These are phyloP conservation scores for Glaucopsyche alexis DNA, from an alignment of 2,888 invertebrate genomes.

Conservation along the genomic window DNA sequence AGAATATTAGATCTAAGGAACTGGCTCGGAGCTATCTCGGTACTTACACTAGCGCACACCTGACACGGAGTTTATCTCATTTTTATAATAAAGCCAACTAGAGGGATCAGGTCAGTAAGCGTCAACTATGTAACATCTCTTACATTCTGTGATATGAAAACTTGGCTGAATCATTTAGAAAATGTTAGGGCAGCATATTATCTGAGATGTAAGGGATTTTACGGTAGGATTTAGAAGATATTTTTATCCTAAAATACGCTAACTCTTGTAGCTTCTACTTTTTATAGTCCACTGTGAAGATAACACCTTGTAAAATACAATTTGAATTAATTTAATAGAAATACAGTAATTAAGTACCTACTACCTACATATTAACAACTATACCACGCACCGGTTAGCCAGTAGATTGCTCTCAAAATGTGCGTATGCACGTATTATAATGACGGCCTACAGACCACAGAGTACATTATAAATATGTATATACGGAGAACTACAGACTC, in stretches of 20 bases:
- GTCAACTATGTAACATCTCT: conserved; percentile 14
- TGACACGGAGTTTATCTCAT: conserved; percentile 14
- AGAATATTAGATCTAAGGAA: not conserved
- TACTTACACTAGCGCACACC: conserved; percentile 15
- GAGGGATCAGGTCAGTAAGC: conserved; percentile 2
- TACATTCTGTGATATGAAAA: conserved; percentile 7
- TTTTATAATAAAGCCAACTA: conserved; percentile 18
- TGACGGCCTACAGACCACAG: too few species aligned
- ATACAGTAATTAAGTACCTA: too few species aligned
- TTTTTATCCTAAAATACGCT: not conserved
- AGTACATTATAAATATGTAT: too few species aligned
- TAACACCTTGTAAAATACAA: too few species aligned
- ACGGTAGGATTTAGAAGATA: not conserved
- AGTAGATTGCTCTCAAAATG: too few species aligned
- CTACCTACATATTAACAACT: too few species aligned
- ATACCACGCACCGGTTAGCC: too few species aligned
- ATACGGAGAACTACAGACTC: too few species aligned
- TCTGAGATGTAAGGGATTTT: not conserved
- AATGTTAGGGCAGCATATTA: not conserved
- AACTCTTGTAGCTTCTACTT: too few species aligned
- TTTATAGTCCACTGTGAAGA: too few species aligned
- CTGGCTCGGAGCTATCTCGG: not conserved
- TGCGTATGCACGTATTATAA: too few species aligned
- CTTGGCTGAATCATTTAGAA: not conserved
- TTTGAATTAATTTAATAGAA: too few species aligned